Evolutionary conservation across 2,888 invertebrate species (phyloP), one percentile per base, ranked within the genome.

Genomic region (Xestia ashworthii): DNA sequence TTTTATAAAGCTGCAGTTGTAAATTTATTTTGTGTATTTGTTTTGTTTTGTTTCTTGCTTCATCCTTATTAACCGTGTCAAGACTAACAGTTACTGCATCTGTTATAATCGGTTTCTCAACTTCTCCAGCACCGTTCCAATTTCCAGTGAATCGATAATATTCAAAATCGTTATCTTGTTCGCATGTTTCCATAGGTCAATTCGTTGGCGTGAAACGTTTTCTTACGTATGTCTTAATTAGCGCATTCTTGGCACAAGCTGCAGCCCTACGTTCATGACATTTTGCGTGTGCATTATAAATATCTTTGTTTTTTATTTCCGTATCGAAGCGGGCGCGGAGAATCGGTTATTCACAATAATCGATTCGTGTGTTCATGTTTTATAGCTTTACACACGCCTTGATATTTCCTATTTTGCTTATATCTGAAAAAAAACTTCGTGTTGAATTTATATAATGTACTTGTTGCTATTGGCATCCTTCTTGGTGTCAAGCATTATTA

Each of bases 201-300:
- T 41, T 44, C 73, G 69, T 83, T 79, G 75, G 71, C 87, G 82
- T 85, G 74, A 79, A 78, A 83, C 74, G 68, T 81, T 83, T 80
- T 83, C 73, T 80, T 81, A 74, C 81, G 70, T 79, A 74, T 74
- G 65, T 66, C 83, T 79, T 86, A 85, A 85, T 90, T 83, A 83
- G 68, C 68, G 66, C 72, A 87, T 88, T 89, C 84, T 90, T 90
- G 91, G 91, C 91, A 89, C 86, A 67, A 82, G 71, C 73, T 71
- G 65, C 62, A 77, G 70, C 76, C 78, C 83, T 87, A 89, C 90
- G 91, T 90, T 90, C 90, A 89, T 91, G 91, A 91, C 91, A 91
- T 91, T 88, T 88, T 73, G 78, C 82, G 80, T 83, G 81, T 82
- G 80, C 82, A 88, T 81, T 85, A 87, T 82, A 80, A 89, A 83